Conservation (phyloP, 2,113 vertebrate genomes). For the Hylia prasina region DNA sequence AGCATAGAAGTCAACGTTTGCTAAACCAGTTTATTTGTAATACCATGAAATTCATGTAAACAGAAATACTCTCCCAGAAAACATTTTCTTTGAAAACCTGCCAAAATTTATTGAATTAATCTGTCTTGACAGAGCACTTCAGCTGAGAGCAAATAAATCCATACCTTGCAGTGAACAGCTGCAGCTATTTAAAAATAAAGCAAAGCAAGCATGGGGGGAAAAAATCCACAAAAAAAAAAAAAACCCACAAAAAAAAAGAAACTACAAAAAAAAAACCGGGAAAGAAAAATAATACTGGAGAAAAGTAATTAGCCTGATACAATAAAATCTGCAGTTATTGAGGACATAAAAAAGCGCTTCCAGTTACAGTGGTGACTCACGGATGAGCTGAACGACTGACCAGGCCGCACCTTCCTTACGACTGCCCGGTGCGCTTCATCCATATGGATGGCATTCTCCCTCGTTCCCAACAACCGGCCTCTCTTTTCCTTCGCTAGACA, state of each 20-base stretch:
- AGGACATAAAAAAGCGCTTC: neutral
- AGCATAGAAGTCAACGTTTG: neutral
- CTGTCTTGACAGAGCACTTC: slow-evolving; percentile 4
- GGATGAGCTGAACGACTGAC: neutral
- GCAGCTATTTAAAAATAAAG: slow-evolving; percentile 19
- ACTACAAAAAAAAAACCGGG: fast-evolving
- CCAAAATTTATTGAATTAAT: neutral
- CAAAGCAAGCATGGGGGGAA: neutral
- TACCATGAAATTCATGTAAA: neutral
- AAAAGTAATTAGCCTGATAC: neutral
- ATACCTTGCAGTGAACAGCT: neutral
- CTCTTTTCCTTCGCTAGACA: too few relatives aligned
- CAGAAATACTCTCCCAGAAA: neutral
- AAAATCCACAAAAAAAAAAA: too few relatives aligned
- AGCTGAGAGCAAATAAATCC: slow-evolving; percentile 3
- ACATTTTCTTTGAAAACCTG: neutral
- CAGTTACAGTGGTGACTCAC: neutral
- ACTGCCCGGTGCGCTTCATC: neutral
- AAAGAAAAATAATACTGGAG: neutral
- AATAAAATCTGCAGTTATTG: neutral
- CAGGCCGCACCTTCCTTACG: neutral
- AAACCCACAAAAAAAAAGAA: too few relatives aligned
- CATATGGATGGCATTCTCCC: fast-evolving
- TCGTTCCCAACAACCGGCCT: too few relatives aligned
- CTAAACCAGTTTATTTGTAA: neutral